phyloP scores from a whole-genome alignment of 2,888 invertebrate species.

The Drosophila histrio region DNA sequence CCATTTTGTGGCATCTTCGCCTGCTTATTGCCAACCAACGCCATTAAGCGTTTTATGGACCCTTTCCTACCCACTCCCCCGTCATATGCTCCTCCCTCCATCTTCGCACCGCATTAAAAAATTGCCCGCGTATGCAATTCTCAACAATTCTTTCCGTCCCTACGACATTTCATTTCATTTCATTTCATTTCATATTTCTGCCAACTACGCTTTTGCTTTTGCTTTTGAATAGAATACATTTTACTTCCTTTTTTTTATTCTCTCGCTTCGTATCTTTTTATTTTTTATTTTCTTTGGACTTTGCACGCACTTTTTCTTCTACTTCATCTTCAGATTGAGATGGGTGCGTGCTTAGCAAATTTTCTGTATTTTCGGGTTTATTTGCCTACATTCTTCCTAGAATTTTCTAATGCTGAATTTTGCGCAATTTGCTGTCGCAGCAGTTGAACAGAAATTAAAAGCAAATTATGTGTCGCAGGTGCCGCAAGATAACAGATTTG shows the following conservation, averaged over 20 bases:
- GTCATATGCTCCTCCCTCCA: neutral
- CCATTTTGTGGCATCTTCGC: conserved; percentile 75
- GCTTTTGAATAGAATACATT: conserved; percentile 70
- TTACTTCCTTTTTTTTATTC: conserved; percentile 30
- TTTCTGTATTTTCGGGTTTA: conserved; percentile 45
- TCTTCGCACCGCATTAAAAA: conserved; percentile 37
- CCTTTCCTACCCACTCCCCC: neutral
- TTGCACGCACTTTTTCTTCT: conserved; percentile 52
- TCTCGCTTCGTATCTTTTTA: neutral
- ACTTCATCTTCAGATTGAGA: conserved; percentile 9
- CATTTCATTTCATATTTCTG: conserved; percentile 71
- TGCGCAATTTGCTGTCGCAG: conserved; percentile 55
- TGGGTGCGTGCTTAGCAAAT: conserved; percentile 63
- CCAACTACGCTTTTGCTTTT: conserved; percentile 29
- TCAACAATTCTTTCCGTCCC: conserved; percentile 53
- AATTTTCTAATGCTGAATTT: conserved; percentile 15
- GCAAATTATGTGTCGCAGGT: conserved; percentile 62
- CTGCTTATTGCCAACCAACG: conserved; percentile 59
- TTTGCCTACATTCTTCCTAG: conserved; percentile 1
- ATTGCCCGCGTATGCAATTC: conserved; percentile 75
- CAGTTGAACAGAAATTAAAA: conserved; percentile 58
- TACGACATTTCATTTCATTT: conserved; percentile 63
- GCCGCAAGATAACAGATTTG: conserved; percentile 1
- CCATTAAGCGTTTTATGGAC: conserved; percentile 69
- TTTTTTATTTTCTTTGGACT: conserved; percentile 6